These are phyloP conservation scores for Calameuta filiformis DNA, from an alignment of 2,888 invertebrate species.

Conservation along the genomic window DNA sequence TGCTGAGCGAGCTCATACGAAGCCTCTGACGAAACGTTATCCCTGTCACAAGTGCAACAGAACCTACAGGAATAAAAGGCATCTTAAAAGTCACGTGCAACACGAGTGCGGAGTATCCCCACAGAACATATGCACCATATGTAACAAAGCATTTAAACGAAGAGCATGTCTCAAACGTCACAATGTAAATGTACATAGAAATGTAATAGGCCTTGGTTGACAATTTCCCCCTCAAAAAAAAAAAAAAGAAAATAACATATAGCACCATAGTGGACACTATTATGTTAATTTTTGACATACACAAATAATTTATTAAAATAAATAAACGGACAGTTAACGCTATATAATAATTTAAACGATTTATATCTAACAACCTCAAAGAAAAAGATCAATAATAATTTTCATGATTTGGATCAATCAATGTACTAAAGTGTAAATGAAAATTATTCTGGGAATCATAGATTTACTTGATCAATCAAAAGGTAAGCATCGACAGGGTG, in stretches of 20 bases:
- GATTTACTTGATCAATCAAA: neutral
- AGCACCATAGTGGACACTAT: too few relatives aligned
- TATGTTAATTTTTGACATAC: too few relatives aligned
- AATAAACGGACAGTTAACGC: too few relatives aligned
- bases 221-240: too few relatives aligned
- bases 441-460: too few relatives aligned
- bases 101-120: conserved; percentile 81
- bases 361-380: too few relatives aligned
- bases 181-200: conserved; percentile 50
- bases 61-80: conserved; percentile 72
- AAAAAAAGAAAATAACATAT: too few relatives aligned
- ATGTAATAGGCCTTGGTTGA: neutral
- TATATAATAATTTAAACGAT: too few relatives aligned
- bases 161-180: conserved; percentile 66
- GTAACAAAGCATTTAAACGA: conserved; percentile 76
- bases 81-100: conserved; percentile 80
- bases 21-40: conserved; percentile 34
- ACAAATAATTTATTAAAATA: too few relatives aligned
- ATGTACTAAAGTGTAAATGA: too few relatives aligned
- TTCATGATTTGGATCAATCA: too few relatives aligned
- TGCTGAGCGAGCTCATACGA: conserved; percentile 25
- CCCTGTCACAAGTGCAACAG: conserved; percentile 54
- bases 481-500: conserved; percentile 15
- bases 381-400: too few relatives aligned
- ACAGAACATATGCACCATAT: conserved; percentile 77